Conservation (phyloP, 2,113 vertebrate species). For the Pomatostomus ruficeps region DNA sequence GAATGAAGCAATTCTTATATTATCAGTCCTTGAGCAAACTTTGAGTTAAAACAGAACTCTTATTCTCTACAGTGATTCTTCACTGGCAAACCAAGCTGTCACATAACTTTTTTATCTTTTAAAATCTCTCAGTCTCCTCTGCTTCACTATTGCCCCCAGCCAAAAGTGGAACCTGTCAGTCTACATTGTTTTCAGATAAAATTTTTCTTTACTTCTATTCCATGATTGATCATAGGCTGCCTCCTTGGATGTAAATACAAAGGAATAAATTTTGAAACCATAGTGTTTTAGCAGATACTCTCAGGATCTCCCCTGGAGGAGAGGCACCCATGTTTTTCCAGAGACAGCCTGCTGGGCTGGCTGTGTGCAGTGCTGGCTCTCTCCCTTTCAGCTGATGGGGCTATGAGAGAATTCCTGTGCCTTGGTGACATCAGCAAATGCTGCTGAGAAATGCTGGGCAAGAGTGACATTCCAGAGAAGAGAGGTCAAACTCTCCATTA, state of each 20-base stretch:
- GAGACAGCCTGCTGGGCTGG: not conserved
- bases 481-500: not conserved
- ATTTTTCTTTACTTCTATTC: not conserved
- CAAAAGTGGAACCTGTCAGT: not conserved
- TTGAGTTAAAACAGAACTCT: not conserved
- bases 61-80: not conserved
- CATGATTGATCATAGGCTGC: not conserved
- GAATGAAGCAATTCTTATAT: not conserved
- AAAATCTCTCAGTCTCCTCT: not conserved
- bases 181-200: not conserved
- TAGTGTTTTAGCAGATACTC: not conserved
- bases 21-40: not conserved
- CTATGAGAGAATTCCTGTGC: not conserved
- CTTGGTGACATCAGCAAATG: not conserved
- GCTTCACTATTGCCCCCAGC: not conserved
- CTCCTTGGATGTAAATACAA: not conserved
- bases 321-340: not conserved
- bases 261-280: not conserved
- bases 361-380: not conserved
- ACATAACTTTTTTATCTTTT: not conserved
- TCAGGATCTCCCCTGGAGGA: not conserved
- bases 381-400: not conserved
- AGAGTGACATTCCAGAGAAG: not conserved
- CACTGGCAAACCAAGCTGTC: not conserved
- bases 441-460: not conserved